Evolutionary conservation across 2,797 vertebrate genomes (phyloP), one percentile per base, ranked within the genome.

Genomic region (Buphagus erythrorhynchus): DNA sequence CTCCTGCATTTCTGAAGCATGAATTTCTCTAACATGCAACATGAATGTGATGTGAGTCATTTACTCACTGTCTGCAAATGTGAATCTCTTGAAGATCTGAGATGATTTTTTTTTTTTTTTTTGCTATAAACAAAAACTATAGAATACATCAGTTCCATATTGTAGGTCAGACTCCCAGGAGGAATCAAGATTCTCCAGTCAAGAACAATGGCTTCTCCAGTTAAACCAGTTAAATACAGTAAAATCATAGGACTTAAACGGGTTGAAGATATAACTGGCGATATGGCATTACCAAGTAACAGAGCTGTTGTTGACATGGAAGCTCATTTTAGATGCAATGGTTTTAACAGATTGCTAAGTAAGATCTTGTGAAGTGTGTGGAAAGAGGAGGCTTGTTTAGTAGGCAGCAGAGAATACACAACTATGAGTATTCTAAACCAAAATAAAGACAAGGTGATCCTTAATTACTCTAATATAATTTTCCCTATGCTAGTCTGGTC

Each of bases 381-480:
- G 79, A 21, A 45, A 35, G 8, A 11, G 2, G 40, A 19, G 15
- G 12, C 5, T 2, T 46, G 15, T 78, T 81, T 52, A 74, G 26
- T 65, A 24, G 61, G 52, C 31, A 42, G 21, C 33, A 59, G 43
- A 25, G 36, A 57, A 38, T 35, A 21, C 17, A 72, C 11, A n/a
- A 3, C 48, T 29, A 10, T 22, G 46, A 62, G 15, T 18, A 6
- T 38, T 73, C 14, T 75, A 61, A 90, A 58, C 9, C 15, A 38
- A 66, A 94, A 59, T 62, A 72, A 88, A 85, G 61, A 68, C 22
- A 46, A 49, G 13, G 12, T 63, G 36, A 66, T 72, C 36, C 72
- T 74, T 76, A 77, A 24, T 85, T 88, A 66, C 3, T 1, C 38
- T 55, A 35, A 6, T 62, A 14, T 29, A 26, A 21, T 31, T 65